Base-by-base conservation (phyloP, 2,113 vertebrate species). In the Rhynchomys soricoides region DNA sequence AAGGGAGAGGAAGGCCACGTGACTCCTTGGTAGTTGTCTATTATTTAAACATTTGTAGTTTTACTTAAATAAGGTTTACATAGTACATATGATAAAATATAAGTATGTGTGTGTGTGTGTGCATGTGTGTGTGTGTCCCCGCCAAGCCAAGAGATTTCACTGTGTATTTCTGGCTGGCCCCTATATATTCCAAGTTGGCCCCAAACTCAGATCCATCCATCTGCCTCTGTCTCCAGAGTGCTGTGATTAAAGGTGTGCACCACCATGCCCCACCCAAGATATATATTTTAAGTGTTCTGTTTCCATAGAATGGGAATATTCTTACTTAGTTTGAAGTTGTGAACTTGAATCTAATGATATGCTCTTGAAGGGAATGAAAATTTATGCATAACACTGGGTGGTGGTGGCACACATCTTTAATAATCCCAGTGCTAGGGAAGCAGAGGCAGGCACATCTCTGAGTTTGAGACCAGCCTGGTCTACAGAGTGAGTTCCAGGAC, bases 311-410 rank as follows among this genome's bases (percentile, higher is more conserved):
- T n/a, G n/a, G n/a, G n/a, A n/a, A 37, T 94, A 22, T 19, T 43
- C 37, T 86, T 31, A 68, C 26, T 78, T 90, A 93, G 68, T 75
- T 90, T 95, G 62, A 86, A 0, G 31, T 82, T 93, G 45, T 15
- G 6, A 96, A 90, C 52, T 78, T 93, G 59, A 92, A 68, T 85
- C 68, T 93, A 70, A 90, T 29, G 48, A 45, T 79, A 21, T 73
- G 10, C 37, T 88, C 70, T 92, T 91, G 50, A 94, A 59, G 8
- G 45, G 37, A 62, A 64, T 89, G 50, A 66, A 94, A 81, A 70
- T 75, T 1, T 55, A 71, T 59, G 10, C 22, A 64, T 6, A 82
- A 37, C 13, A 3, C n/a, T 59, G 55, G 79, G 79, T 24, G 16
- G 6, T 82, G 79, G 79, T 34, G 37, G 22, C 1, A 1, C 37